Percentiles rank a stretch among this genome's conserved stretches.
These are phyloP conservation scores for Platichthys flesus DNA, from an alignment of 2,113 vertebrate species.

Conservation along the genomic window DNA sequence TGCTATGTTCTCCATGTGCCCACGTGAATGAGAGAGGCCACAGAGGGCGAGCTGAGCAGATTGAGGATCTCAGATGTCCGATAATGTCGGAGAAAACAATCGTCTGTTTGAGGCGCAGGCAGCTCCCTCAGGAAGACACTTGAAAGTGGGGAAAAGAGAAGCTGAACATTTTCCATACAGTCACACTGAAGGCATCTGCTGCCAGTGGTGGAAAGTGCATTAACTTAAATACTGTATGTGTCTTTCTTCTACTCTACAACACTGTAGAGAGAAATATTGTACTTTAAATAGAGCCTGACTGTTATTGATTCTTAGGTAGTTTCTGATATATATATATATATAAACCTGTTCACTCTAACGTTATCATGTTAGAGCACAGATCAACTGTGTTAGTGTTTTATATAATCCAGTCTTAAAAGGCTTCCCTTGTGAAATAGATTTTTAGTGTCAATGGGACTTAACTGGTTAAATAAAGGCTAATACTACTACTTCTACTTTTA, in stretches of 20 bases:
- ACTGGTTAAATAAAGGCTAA: too few species aligned
- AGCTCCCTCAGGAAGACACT: constrained; percentile 57
- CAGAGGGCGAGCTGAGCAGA: constrained; percentile 54
- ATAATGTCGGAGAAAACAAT: constrained; percentile 74
- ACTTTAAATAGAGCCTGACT: neutral
- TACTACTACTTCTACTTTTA: too few species aligned
- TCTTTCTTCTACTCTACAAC: neutral
- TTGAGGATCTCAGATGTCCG: constrained; percentile 71
- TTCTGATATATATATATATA: too few species aligned
- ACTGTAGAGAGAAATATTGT: neutral
- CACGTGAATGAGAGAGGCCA: constrained; percentile 71
- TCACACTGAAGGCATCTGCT: constrained; percentile 32
- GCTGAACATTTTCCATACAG: constrained; percentile 43
- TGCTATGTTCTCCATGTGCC: constrained; percentile 41
- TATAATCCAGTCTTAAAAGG: too few species aligned
- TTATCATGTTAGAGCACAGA: too few species aligned
- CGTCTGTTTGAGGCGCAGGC: constrained; percentile 52
- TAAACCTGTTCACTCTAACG: too few species aligned
- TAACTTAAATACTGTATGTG: neutral
- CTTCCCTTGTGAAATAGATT: too few species aligned
- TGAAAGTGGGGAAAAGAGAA: constrained; percentile 53
- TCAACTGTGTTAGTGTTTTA: too few species aligned
- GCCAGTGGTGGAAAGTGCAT: neutral
- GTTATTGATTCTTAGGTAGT: too few species aligned
- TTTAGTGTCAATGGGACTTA: too few species aligned